Conservation (phyloP, 2,888 invertebrate genomes). For the Catocala sponsa region DNA sequence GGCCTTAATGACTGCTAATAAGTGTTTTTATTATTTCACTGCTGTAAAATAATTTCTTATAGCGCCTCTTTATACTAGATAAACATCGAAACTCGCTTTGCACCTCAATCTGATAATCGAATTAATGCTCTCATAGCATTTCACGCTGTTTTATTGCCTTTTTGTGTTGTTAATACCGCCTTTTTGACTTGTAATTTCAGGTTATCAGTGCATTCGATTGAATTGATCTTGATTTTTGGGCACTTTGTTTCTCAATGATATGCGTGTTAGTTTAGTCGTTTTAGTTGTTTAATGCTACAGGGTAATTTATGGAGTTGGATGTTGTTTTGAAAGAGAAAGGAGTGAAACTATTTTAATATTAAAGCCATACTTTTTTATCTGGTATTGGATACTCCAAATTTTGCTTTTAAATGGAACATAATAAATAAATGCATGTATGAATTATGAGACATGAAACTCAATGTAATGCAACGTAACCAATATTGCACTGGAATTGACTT, state of each 20-base stretch:
- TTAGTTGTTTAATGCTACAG: constrained; percentile 31
- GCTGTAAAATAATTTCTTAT: constrained; percentile 87
- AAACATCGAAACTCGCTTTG: constrained; percentile 88
- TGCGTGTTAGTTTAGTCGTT: constrained; percentile 55
- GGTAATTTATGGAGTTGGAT: constrained; percentile 20
- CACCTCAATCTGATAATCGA: constrained; percentile 88
- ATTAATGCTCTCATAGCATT: constrained; percentile 86
- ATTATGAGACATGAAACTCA: too few species aligned
- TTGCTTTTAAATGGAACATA: too few species aligned
- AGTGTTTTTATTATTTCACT: constrained; percentile 87
- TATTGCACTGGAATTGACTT: too few species aligned
- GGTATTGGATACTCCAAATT: too few species aligned
- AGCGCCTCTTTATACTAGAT: constrained; percentile 87
- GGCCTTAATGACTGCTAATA: constrained; percentile 86
- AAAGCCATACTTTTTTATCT: too few species aligned
- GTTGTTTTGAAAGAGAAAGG: constrained; percentile 5
- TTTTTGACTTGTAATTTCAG: constrained; percentile 82
- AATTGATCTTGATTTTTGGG: constrained; percentile 77
- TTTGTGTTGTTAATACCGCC: constrained; percentile 79
- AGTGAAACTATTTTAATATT: too few species aligned
- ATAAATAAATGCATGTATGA: too few species aligned
- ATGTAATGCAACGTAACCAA: too few species aligned
- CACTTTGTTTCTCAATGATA: constrained; percentile 47
- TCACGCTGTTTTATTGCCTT: constrained; percentile 86
- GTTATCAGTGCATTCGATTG: constrained; percentile 83